A percentile compares a stretch with the other conserved stretches of the same genome.
These are phyloP conservation scores for Neocrepidodera transversa DNA, from an alignment of 2,888 invertebrate genomes.

Conservation along the genomic window DNA sequence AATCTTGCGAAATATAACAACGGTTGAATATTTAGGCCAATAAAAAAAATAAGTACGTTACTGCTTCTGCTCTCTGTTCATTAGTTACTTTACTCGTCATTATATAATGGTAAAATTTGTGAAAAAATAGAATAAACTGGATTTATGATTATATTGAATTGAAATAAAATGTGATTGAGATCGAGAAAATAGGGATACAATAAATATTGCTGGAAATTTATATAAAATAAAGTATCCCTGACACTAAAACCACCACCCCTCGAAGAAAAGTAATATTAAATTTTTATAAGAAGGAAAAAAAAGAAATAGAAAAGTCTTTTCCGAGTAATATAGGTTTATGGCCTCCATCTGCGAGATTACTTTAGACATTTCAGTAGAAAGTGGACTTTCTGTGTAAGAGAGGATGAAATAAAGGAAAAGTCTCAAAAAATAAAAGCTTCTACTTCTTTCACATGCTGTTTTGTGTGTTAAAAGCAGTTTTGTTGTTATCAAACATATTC, in stretches of 20 bases:
- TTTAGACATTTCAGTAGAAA: conserved; percentile 61
- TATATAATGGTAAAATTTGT: no score
- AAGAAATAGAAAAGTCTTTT: conserved; percentile 61
- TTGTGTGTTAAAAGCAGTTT: conserved; percentile 53
- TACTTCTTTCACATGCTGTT: conserved; percentile 54
- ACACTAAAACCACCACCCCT: conserved; percentile 34
- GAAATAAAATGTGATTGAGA: no score
- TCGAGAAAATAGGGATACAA: no score
- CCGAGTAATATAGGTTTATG: conserved; percentile 62
- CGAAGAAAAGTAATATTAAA: conserved; percentile 60
- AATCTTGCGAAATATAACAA: no score
- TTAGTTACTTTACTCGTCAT: no score
- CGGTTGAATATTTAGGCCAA: no score
- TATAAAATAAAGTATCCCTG: not conserved
- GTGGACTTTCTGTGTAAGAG: conserved; percentile 57
- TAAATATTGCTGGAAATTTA: no score
- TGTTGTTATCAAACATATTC: conserved; percentile 55
- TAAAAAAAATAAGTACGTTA: no score
- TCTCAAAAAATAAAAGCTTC: conserved; percentile 53
- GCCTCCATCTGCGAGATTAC: conserved; percentile 63
- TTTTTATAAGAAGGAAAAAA: conserved; percentile 61
- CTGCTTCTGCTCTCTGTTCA: no score
- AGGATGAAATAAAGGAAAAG: conserved; percentile 45
- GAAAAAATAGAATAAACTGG: no score
- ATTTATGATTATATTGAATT: no score